Evolutionary conservation across 2,888 invertebrate genomes (phyloP).

Genomic region (Ariolimax columbianus): DNA sequence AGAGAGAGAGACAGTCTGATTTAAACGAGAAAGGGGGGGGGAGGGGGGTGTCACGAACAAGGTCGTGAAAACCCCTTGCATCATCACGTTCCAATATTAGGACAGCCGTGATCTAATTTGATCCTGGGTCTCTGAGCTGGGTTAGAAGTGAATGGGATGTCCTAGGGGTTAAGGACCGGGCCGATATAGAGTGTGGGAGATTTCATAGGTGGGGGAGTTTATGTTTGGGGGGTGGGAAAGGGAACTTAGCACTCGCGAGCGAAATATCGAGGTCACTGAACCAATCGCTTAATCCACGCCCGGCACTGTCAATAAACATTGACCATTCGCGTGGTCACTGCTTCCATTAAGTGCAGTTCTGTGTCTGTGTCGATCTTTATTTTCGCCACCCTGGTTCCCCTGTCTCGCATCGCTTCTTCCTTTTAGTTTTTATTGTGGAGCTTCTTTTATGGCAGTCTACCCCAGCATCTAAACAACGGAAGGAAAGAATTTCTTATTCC

Average conservation of each 20-base stretch:
- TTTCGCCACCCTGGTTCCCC: background rate
- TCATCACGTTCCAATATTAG: slow-evolving; percentile 47
- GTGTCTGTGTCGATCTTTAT: background rate
- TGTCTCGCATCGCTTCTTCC: background rate
- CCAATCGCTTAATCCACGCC: background rate
- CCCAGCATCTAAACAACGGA: too few relatives aligned
- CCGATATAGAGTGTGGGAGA: background rate
- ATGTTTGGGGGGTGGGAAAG: background rate
- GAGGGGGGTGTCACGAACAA: background rate
- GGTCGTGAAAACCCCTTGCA: slow-evolving; percentile 41
- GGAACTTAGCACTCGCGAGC: background rate
- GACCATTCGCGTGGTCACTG: slow-evolving; percentile 33
- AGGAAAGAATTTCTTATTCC: too few relatives aligned
- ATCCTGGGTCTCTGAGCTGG: slow-evolving; percentile 26
- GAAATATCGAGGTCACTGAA: slow-evolving; percentile 13
- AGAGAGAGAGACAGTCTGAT: background rate
- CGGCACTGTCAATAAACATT: slow-evolving; percentile 41
- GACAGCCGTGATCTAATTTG: slow-evolving; percentile 47
- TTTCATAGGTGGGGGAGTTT: background rate
- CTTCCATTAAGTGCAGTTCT: background rate
- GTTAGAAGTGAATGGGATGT: background rate
- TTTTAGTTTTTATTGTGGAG: too few relatives aligned
- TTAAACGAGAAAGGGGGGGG: background rate
- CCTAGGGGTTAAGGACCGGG: background rate
- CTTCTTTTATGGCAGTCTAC: too few relatives aligned